Evolutionary conservation across 2,797 vertebrate species (phyloP).

Genomic region (Meriones psammophilus): DNA sequence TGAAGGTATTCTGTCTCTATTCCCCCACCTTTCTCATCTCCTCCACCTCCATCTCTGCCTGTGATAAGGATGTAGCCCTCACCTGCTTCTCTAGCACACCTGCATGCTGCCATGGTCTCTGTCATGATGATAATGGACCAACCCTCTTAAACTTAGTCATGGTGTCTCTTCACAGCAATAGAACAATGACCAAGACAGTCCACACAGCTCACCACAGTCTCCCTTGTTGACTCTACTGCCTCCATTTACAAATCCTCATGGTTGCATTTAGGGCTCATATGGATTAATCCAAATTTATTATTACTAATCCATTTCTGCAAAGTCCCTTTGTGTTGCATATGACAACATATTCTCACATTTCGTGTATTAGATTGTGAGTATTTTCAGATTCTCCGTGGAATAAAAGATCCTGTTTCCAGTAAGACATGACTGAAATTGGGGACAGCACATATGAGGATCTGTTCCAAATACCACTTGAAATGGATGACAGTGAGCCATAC

Average conservation of each 20-base stretch:
- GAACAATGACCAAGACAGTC: background rate
- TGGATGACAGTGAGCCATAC: too few species aligned
- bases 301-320: background rate
- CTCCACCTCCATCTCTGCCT: background rate
- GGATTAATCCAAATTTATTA: conserved; percentile 1
- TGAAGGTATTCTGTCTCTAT: too few species aligned
- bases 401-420: background rate
- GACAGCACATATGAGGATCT: background rate
- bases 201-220: background rate
- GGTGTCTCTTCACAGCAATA: background rate
- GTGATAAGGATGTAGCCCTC: background rate
- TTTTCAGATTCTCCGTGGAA: background rate
- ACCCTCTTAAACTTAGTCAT: background rate
- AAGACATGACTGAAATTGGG: background rate
- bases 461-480: background rate
- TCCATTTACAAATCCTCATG: background rate
- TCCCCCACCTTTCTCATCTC: too few species aligned
- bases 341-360: background rate
- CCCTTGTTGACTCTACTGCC: background rate
- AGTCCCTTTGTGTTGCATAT: background rate
- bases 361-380: background rate
- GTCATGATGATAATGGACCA: background rate
- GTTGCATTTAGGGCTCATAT: background rate
- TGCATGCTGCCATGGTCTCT: too few species aligned
- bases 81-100: background rate